A percentile compares a stretch with the other conserved stretches of the same genome.
These are phyloP conservation scores for Buceros bicornis DNA, from an alignment of 2,797 vertebrate genomes.

Conservation along the genomic window DNA sequence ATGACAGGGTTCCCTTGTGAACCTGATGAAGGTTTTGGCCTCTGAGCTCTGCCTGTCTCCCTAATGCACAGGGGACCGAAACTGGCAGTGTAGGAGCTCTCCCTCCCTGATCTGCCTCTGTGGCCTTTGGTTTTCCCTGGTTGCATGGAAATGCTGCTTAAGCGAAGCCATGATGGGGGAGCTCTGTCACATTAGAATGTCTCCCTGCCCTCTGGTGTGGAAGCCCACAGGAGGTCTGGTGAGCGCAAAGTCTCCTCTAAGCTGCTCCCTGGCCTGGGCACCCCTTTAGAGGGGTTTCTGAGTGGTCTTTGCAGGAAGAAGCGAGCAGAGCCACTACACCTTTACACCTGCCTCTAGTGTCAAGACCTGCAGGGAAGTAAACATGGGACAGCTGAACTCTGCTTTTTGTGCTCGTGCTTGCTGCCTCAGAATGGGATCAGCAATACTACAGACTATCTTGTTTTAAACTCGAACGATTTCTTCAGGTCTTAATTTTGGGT, in stretches of 20 bases:
- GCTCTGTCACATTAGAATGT: background rate
- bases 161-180: background rate
- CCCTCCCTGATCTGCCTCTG: background rate
- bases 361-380: background rate
- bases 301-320: fast-evolving
- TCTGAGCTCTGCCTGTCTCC: background rate
- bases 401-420: fast-evolving
- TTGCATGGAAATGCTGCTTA: background rate
- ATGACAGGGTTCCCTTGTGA: background rate
- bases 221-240: background rate
- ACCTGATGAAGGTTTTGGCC: background rate
- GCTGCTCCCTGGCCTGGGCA: fast-evolving
- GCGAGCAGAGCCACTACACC: fast-evolving
- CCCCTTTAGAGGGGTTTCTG: background rate
- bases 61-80: fast-evolving
- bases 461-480: background rate
- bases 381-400: fast-evolving
- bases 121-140: background rate
- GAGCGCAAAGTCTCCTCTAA: fast-evolving
- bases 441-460: too few relatives aligned
- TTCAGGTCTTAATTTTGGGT: background rate
- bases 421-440: fast-evolving
- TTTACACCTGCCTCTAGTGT: fast-evolving
- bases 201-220: background rate
- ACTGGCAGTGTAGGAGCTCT: background rate